Percentiles rank a stretch among this genome's conserved stretches.
phyloP scores from a whole-genome alignment of 2,888 invertebrate species.

The Ormyrus labotus region DNA sequence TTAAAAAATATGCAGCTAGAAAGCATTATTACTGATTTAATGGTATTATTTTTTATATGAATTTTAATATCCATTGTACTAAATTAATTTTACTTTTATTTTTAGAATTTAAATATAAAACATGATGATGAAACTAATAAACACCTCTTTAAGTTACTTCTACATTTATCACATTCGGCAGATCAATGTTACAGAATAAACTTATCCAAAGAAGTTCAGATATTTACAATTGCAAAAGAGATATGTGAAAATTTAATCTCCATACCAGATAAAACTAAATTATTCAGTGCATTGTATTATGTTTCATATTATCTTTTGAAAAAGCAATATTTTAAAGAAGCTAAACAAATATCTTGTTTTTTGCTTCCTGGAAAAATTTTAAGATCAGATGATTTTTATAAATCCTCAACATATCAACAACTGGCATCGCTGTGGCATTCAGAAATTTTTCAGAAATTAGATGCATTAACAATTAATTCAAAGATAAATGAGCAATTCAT shows the following conservation, averaged over 20 bases:
- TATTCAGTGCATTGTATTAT: slow-evolving; percentile 66
- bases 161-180: slow-evolving; percentile 63
- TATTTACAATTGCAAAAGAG: slow-evolving; percentile 59
- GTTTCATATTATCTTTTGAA: slow-evolving; percentile 64
- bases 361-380: slow-evolving; percentile 58
- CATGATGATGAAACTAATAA: slow-evolving; percentile 55
- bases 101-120: slow-evolving; percentile 24
- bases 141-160: slow-evolving; percentile 63
- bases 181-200: slow-evolving; percentile 60
- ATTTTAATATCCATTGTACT: background rate
- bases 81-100: slow-evolving; percentile 68
- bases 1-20: slow-evolving; percentile 42
- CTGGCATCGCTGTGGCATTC: slow-evolving; percentile 62
- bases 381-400: background rate
- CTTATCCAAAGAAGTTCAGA: slow-evolving; percentile 54
- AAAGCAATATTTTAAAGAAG: slow-evolving; percentile 62
- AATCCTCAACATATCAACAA: slow-evolving; percentile 46
- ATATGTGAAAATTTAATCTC: slow-evolving; percentile 58
- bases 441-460: slow-evolving; percentile 46
- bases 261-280: slow-evolving; percentile 62
- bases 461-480: slow-evolving; percentile 20
- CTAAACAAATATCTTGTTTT: slow-evolving; percentile 61
- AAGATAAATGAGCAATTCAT: slow-evolving; percentile 3
- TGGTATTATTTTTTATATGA: slow-evolving; percentile 34
- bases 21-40: slow-evolving; percentile 19